Percentiles rank a stretch among this genome's conserved stretches.
Conservation (phyloP, 2,888 invertebrate species). For the Slavum lentiscoides region DNA sequence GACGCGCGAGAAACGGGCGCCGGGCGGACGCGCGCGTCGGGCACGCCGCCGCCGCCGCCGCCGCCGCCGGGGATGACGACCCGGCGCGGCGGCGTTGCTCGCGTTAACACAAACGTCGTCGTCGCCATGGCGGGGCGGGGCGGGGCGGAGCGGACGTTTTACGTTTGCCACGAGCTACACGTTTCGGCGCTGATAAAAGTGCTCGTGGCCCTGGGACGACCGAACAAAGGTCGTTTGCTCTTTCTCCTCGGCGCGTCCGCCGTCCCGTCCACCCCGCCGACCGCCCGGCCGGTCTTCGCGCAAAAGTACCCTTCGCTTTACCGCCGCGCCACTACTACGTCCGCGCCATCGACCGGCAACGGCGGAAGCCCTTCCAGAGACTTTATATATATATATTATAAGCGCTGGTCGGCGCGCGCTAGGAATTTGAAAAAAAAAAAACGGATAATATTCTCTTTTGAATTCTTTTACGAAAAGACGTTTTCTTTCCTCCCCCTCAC, state of each 20-base stretch:
- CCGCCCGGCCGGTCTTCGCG: too few species aligned
- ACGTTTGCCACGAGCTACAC: constrained; percentile 52
- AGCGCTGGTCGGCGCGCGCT: too few species aligned
- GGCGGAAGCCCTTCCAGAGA: constrained; percentile 31
- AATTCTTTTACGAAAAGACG: background rate
- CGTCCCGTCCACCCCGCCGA: background rate
- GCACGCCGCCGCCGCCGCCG: constrained; percentile 25
- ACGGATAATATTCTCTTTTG: background rate
- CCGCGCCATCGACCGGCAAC: too few species aligned
- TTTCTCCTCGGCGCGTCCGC: background rate
- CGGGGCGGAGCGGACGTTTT: constrained; percentile 6
- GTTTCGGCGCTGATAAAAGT: constrained; percentile 42
- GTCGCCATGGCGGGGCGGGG: background rate
- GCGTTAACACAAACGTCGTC: constrained; percentile 7
- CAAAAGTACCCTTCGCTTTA: background rate
- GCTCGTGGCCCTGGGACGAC: constrained; percentile 47
- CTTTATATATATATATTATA: background rate
- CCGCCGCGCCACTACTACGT: background rate
- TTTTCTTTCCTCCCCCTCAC: too few species aligned
- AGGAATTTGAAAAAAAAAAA: constrained; percentile 5
- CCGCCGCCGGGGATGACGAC: constrained; percentile 42
- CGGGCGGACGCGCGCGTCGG: constrained; percentile 45
- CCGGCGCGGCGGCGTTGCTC: background rate
- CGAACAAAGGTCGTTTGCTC: constrained; percentile 49
- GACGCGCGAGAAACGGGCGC: constrained; percentile 52